Evolutionary conservation across 1,140 invertebrate genomes (phyloP).

Genomic region (Trichonephila clavipes): DNA sequence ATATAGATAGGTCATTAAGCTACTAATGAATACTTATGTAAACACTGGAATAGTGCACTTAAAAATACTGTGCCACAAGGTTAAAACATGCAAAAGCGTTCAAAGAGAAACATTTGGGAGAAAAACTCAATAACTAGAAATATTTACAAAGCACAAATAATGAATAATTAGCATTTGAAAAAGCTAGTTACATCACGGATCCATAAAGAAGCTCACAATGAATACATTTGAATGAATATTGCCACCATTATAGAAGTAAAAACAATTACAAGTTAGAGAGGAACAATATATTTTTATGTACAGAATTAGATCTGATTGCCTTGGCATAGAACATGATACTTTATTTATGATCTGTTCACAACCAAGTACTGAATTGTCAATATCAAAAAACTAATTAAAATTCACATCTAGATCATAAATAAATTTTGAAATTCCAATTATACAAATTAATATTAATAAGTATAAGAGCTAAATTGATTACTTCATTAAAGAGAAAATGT

Average conservation of each 20-base stretch:
- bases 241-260: slow-evolving; percentile 54
- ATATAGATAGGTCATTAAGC: slow-evolving; percentile 15
- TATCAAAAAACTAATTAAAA: slow-evolving; percentile 29
- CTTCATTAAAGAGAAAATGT: slow-evolving; percentile 3
- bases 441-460: slow-evolving; percentile 15
- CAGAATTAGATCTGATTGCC: slow-evolving; percentile 68
- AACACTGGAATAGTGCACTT: slow-evolving; percentile 63
- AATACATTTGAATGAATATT: slow-evolving; percentile 68
- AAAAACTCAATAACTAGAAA: slow-evolving; percentile 39
- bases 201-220: slow-evolving; percentile 70
- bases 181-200: slow-evolving; percentile 51
- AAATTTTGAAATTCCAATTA: slow-evolving; percentile 9
- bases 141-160: slow-evolving; percentile 74
- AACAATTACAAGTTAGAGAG: slow-evolving; percentile 65
- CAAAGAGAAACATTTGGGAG: slow-evolving; percentile 53
- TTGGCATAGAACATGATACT: slow-evolving; percentile 45
- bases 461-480: slow-evolving; percentile 15
- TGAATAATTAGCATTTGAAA: slow-evolving; percentile 1
- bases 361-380: slow-evolving; percentile 55
- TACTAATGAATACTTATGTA: slow-evolving; percentile 31
- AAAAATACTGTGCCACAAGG: slow-evolving; percentile 51
- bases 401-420: slow-evolving; percentile 38
- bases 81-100: slow-evolving; percentile 60
- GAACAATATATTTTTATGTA: slow-evolving; percentile 65
- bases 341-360: slow-evolving; percentile 40